Evolutionary conservation across 2,113 vertebrate species (phyloP).

Genomic region (Odontophorus gujanensis): DNA sequence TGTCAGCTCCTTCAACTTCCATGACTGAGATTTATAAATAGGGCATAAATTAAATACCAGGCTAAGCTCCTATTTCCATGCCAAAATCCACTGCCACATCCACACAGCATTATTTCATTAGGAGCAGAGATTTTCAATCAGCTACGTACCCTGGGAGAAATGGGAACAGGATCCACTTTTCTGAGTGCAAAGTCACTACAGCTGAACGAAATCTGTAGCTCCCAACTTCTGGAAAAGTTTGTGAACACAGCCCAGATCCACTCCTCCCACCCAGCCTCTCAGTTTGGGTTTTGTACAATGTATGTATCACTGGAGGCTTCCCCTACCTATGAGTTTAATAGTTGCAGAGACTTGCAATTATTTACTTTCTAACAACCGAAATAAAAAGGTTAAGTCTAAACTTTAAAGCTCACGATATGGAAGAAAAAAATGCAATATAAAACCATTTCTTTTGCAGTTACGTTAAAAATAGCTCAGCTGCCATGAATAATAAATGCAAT

Average conservation of each 20-base stretch:
- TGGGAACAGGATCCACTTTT: background rate
- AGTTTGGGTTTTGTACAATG: background rate
- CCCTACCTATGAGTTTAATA: background rate
- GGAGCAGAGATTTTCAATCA: background rate
- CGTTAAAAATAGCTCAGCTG: background rate
- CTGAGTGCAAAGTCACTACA: background rate
- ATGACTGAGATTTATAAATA: background rate
- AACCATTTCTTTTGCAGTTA: background rate
- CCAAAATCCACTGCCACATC: slow-evolving; percentile 1
- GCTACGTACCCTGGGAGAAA: background rate
- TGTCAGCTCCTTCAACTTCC: background rate
- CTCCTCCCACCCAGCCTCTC: background rate
- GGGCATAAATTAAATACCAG: slow-evolving; percentile 9
- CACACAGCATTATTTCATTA: background rate
- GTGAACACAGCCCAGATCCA: background rate
- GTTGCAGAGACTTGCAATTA: background rate
- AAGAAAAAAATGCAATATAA: background rate
- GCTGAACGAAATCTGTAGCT: background rate
- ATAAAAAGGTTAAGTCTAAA: background rate
- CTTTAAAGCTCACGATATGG: background rate
- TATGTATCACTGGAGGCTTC: background rate
- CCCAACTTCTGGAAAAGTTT: slow-evolving; percentile 30
- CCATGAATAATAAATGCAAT: background rate
- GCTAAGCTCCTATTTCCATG: background rate
- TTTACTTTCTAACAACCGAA: background rate